Conservation (phyloP, 2,113 vertebrate species). For the Gymnarchus niloticus region DNA sequence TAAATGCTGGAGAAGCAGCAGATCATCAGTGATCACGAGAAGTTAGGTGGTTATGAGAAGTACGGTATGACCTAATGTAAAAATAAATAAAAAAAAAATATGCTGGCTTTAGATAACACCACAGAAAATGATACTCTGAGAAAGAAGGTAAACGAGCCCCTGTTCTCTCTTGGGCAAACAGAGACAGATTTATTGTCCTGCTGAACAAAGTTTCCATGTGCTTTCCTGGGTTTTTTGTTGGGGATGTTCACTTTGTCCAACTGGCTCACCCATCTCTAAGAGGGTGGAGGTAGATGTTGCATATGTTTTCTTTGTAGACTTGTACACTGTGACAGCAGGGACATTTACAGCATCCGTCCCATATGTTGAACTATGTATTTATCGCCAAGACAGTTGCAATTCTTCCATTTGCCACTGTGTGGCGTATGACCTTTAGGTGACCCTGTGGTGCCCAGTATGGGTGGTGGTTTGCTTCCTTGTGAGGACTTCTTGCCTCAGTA, state of each 20-base stretch:
- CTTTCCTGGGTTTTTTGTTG: constrained; percentile 17
- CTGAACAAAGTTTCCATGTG: constrained; percentile 36
- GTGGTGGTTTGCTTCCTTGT: not conserved
- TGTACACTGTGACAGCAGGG: too few species aligned
- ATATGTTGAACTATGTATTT: not conserved
- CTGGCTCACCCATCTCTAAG: constrained; percentile 10
- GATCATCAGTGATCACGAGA: too few species aligned
- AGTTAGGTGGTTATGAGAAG: too few species aligned
- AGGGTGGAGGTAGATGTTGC: constrained; percentile 2
- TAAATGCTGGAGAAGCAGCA: not conserved
- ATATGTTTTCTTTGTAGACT: not conserved
- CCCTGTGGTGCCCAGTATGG: not conserved
- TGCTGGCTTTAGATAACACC: not conserved
- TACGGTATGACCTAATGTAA: too few species aligned
- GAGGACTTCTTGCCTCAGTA: not conserved
- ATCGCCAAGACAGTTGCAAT: not conserved
- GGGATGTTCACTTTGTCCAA: constrained; percentile 25
- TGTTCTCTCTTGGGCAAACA: constrained; percentile 26
- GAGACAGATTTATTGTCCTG: constrained; percentile 34
- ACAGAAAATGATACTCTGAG: not conserved
- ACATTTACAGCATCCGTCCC: not conserved
- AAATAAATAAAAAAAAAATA: too few species aligned
- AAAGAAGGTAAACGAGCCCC: not conserved
- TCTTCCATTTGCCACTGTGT: not conserved
- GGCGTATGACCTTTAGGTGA: not conserved